These are phyloP conservation scores for Chrysina gloriosa DNA, from an alignment of 2,888 invertebrate genomes.

Conservation along the genomic window DNA sequence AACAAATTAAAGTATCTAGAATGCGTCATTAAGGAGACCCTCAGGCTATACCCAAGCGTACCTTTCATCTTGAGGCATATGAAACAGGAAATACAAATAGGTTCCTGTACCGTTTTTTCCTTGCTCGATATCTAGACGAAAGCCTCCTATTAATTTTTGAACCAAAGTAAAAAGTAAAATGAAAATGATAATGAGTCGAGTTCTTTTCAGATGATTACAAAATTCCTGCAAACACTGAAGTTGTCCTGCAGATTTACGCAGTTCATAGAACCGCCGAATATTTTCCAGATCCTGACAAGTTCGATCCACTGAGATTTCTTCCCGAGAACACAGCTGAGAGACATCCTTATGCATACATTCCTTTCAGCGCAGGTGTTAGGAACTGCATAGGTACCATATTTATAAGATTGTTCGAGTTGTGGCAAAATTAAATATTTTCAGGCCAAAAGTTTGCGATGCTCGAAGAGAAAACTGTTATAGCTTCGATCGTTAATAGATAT, in stretches of 20 bases:
- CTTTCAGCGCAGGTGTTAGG: slow-evolving; percentile 43
- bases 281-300: slow-evolving; percentile 74
- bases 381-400: background rate
- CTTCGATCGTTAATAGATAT: slow-evolving; percentile 50
- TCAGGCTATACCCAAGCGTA: slow-evolving; percentile 76
- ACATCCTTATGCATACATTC: slow-evolving; percentile 69
- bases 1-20: slow-evolving; percentile 75
- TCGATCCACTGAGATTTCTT: too few relatives aligned
- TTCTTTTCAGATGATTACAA: slow-evolving; percentile 39
- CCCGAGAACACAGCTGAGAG: slow-evolving; percentile 75
- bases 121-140: too few relatives aligned
- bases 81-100: slow-evolving; percentile 69
- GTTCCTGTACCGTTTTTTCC: too few relatives aligned
- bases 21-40: slow-evolving; percentile 75
- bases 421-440: too few relatives aligned
- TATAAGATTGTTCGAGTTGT: background rate
- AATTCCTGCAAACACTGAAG: slow-evolving; percentile 43
- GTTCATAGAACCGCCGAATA: slow-evolving; percentile 73
- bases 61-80: slow-evolving; percentile 73
- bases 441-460: too few relatives aligned
- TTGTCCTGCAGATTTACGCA: slow-evolving; percentile 50
- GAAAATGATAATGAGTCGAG: too few relatives aligned
- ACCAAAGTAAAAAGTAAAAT: too few relatives aligned
- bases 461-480: slow-evolving; percentile 51
- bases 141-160: too few relatives aligned